Evolutionary conservation across 1,140 invertebrate species (phyloP), one percentile per base, ranked within the genome.

Genomic region (Brachionus koreanus): DNA sequence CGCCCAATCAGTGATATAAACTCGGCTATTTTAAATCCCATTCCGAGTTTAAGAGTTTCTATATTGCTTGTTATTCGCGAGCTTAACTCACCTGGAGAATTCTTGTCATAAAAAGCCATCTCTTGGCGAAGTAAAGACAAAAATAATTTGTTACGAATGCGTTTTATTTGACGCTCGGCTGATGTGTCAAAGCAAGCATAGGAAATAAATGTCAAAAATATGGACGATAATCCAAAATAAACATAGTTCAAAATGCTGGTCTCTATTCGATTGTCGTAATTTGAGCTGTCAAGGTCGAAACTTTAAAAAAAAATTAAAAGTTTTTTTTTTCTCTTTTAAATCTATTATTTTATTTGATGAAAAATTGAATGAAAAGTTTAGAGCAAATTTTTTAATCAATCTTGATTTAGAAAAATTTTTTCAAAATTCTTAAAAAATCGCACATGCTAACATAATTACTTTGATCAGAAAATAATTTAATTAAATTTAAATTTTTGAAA

Each of bases 81-180:
- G 37, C 13, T 46, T 35, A 81, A 19, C 35, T 63, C 33, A 23
- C 77, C 77, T 16, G 77, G 49, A 37, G 35, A 29, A 12, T 39
- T 39, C 12, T 61, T 42, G 42, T 81, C 77, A 81, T 37, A 81
- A 61, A 25, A 81, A 5, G 23, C 77, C 49, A 81, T 81, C 19
- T 81, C 77, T 81, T 81, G 77, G 9, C 77, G 57, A n/a, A 81
- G 13, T 12, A 81, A n/a, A 25, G 49, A 61, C 25, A 23, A n/a
- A 39, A 81, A 81, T 25, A 81, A n/a, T 57, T 77, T 77, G 43
- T 77, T 77, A 12, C 75, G 29, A 16, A 81, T 81, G 9, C 77
- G 39, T 13, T 61, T 61, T 25, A 81, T 39, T 81, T 81, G 77
- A 0, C 79, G 57, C 65, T 82, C 79, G 12, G 79, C 57, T 23